Evolutionary conservation across 2,797 vertebrate species (phyloP).

Genomic region (Anas capensis): DNA sequence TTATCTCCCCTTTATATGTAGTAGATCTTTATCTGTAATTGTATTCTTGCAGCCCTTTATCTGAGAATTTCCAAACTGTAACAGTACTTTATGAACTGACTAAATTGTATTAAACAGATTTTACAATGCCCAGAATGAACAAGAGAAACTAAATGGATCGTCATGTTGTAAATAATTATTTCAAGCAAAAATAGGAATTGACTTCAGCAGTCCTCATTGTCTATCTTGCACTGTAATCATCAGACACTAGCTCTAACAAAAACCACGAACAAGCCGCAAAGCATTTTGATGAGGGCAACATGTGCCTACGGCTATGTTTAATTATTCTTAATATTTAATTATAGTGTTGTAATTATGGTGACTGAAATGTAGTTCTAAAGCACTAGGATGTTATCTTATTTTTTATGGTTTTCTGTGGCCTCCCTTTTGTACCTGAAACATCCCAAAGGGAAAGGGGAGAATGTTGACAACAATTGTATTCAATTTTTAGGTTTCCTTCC

Average conservation of each 20-base stretch:
- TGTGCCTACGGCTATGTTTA: background rate
- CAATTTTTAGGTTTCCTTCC: background rate
- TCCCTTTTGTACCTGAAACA: background rate
- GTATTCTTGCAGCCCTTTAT: background rate
- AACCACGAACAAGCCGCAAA: background rate
- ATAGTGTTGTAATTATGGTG: background rate
- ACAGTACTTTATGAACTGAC: background rate
- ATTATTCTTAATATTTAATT: background rate
- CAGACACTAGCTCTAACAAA: background rate
- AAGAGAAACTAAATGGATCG: background rate
- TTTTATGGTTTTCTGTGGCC: background rate
- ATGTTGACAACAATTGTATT: background rate
- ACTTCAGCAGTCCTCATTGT: background rate
- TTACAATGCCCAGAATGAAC: background rate
- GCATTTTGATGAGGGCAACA: background rate
- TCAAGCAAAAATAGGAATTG: background rate
- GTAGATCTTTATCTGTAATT: background rate
- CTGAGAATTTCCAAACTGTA: background rate
- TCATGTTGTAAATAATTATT: background rate
- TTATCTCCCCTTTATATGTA: background rate
- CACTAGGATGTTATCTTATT: background rate
- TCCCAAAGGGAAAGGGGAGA: fast-evolving
- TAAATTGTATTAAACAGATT: background rate
- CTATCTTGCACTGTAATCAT: background rate
- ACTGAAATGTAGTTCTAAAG: background rate